Conservation (phyloP, 2,797 vertebrate species). For the Cossypha caffra region DNA sequence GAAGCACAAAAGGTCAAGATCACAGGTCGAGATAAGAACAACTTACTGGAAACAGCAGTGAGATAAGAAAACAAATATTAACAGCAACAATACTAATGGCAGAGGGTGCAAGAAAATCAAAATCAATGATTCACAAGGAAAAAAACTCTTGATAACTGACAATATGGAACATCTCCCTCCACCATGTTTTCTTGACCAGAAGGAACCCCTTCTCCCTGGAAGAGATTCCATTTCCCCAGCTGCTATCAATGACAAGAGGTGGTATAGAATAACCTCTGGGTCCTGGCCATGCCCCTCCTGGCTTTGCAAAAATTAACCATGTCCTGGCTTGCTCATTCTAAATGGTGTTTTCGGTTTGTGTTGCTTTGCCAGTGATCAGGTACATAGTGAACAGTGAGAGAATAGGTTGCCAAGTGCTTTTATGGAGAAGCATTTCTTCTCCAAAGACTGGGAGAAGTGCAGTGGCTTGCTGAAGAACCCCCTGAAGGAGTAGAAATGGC, state of each 20-base stretch:
- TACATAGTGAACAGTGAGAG: not conserved
- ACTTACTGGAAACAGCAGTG: not conserved
- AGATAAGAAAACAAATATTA: not conserved
- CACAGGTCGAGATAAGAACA: not conserved
- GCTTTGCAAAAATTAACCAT: not conserved
- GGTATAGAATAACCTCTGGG: too few relatives aligned
- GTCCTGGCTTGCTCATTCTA: not conserved
- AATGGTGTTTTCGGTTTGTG: not conserved
- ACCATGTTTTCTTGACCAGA: not conserved
- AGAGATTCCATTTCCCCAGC: not conserved
- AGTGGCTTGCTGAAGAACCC: not conserved
- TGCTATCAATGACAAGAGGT: not conserved
- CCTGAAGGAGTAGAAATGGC: not conserved
- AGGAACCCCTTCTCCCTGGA: not conserved
- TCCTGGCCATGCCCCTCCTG: not conserved
- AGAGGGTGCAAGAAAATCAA: not conserved
- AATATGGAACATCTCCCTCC: not conserved
- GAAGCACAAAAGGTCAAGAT: not conserved
- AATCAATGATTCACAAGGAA: fast-evolving
- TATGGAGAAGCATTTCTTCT: not conserved
- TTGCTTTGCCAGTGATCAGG: not conserved
- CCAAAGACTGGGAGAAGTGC: not conserved
- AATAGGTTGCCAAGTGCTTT: not conserved
- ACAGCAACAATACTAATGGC: not conserved
- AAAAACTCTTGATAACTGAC: not conserved